A percentile compares a stretch with the other conserved stretches of the same genome.
phyloP scores from a whole-genome alignment of 37 sponge, comb jelly and placozoan genomes.

The Haliclona indistincta region DNA sequence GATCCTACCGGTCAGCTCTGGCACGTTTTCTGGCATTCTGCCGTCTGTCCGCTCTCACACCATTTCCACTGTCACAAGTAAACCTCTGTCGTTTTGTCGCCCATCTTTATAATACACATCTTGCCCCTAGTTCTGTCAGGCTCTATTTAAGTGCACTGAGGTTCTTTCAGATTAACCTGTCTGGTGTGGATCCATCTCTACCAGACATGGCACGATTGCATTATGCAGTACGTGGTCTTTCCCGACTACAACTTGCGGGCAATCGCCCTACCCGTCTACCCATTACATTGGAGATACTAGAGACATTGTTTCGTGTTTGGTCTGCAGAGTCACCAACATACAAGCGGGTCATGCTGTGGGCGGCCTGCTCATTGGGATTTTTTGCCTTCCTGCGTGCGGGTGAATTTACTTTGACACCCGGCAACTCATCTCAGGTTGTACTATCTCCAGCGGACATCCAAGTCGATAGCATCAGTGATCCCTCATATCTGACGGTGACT shows the following conservation, averaged over 20 bases:
- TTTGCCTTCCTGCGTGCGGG: constrained; percentile 34
- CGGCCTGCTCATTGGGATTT: constrained; percentile 34
- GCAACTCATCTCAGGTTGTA: no score
- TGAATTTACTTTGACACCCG: no score
- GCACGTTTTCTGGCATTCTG: constrained; percentile 39
- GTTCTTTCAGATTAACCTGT: constrained; percentile 4
- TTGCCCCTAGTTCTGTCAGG: constrained; percentile 8
- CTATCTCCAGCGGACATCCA: no score
- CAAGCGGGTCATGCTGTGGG: constrained; percentile 9
- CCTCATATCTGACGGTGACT: no score
- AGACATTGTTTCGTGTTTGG: neutral
- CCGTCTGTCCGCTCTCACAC: neutral
- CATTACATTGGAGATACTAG: constrained; percentile 26
- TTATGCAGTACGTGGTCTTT: neutral
- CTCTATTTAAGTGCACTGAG: constrained; percentile 32
- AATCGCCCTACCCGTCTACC: neutral
- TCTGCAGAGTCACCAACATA: neutral
- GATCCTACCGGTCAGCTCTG: constrained; percentile 26
- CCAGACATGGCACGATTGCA: neutral
- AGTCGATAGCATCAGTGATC: neutral
- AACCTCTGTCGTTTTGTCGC: constrained; percentile 13
- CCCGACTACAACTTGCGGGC: neutral
- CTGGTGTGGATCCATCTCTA: neutral
- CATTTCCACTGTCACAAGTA: neutral
- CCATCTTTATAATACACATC: constrained; percentile 5